Percentiles rank a stretch among this genome's conserved stretches.
phyloP scores from a whole-genome alignment of 2,888 invertebrate species.

The Exephanes ischioxanthus region DNA sequence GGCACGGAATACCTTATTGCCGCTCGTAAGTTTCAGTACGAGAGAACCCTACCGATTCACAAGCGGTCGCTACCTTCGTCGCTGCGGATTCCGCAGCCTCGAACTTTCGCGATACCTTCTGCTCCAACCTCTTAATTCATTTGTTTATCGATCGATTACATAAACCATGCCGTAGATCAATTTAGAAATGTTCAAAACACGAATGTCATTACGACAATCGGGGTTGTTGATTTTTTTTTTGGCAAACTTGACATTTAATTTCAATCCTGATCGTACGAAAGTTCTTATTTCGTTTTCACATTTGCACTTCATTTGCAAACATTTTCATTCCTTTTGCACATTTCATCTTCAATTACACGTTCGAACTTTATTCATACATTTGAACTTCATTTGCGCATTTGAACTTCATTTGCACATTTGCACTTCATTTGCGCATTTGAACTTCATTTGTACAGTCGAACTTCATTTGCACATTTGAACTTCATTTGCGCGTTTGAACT shows the following conservation, averaged over 20 bases:
- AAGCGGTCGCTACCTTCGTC: neutral
- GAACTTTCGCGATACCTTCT: neutral
- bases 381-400: neutral
- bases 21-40: conserved; percentile 36
- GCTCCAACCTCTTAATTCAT: neutral
- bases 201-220: neutral
- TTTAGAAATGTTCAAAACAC: neutral
- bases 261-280: too few species aligned
- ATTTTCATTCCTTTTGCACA: too few species aligned
- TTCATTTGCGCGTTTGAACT: neutral
- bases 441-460: neutral
- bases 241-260: too few species aligned
- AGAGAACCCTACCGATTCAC: conserved; percentile 18
- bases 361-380: neutral
- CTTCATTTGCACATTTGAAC: neutral
- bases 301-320: too few species aligned
- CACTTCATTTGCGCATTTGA: too few species aligned
- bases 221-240: too few species aligned
- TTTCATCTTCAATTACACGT: neutral
- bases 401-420: too few species aligned
- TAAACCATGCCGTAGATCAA: neutral
- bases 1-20: conserved; percentile 47
- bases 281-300: too few species aligned
- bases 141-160: neutral
- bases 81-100: neutral